Evolutionary conservation across 2,888 invertebrate species (phyloP), one percentile per base, ranked within the genome.

Genomic region (Meta bourneti): DNA sequence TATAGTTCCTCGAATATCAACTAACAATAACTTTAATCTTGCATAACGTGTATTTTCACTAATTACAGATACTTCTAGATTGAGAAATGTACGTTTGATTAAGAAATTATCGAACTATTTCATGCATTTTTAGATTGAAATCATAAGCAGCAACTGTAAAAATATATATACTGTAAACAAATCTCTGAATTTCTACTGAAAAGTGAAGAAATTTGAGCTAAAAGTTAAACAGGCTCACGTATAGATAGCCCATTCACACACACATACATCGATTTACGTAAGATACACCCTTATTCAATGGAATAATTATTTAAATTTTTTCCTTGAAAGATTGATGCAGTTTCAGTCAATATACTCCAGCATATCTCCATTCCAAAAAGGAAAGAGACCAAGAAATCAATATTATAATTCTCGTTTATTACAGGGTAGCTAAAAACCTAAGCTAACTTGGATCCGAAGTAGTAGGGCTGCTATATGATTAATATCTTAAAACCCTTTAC

Each of bases 381-480:
- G 13, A 61, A 61, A 61, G 16, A 61, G 11, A 61, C 61, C 61
- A 61, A 61, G 16, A 9, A 61, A 61, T 61, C 61, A 9, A 61
- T 61, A 61, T 61, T 61, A 16, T 61, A 72, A 72, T 20, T 72
- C 72, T 11, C 72, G 9, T 72, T 11, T 72, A 34, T 72, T 72
- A 72, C 19, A 72, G 34, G 19, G 34, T 20, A 72, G 16, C 9
- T 52, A 19, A 20, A 19, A 72, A 82, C 20, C 13, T n/a, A 51
- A 72, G 72, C 82, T 82, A 52, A 52, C n/a, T 19, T 52, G 19
- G 19, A 61, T 5, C 83, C 11, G 34, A 51, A 34, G 84, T 20
- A 52, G 20, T 48, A 11, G 52, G 16, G 34, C 54, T 87, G 72
- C 52, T n/a, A 82, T 61, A 69, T 82, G 79, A 90, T 80, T 69